phyloP scores from a whole-genome alignment of 2,113 vertebrate genomes.

The Pseudopodoces humilis region DNA sequence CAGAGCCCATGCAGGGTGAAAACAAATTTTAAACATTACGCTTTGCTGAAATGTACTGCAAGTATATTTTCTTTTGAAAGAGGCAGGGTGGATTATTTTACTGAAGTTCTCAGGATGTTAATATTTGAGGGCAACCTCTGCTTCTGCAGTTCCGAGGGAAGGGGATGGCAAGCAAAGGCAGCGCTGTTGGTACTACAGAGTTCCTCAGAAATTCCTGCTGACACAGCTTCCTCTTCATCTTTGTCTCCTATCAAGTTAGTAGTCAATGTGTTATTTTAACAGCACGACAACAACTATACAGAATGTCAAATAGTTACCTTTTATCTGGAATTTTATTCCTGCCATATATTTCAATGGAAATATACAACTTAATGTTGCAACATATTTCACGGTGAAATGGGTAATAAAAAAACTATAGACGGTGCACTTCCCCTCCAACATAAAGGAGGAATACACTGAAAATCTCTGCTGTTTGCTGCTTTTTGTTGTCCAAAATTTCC shows the following conservation, averaged over 20 bases:
- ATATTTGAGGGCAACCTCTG: background rate
- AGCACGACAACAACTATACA: conserved; percentile 41
- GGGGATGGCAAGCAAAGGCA: background rate
- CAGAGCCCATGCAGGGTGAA: background rate
- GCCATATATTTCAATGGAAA: conserved; percentile 53
- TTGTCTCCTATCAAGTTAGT: background rate
- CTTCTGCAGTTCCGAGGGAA: background rate
- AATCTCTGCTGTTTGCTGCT: background rate
- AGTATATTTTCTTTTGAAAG: background rate
- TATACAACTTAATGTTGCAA: conserved; percentile 43
- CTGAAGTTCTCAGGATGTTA: background rate
- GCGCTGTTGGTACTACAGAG: background rate
- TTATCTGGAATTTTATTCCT: conserved; percentile 58
- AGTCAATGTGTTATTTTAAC: conserved; percentile 60
- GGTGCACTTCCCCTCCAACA: background rate
- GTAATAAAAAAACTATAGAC: conserved; percentile 44
- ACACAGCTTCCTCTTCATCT: conserved; percentile 50
- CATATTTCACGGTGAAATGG: conserved; percentile 47
- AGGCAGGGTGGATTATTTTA: background rate
- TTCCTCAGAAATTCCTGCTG: conserved; percentile 22
- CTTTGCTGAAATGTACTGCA: background rate
- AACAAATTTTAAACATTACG: background rate
- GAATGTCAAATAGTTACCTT: conserved; percentile 59
- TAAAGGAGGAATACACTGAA: background rate
- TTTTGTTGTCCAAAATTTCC: background rate